A percentile compares a stretch with the other conserved stretches of the same genome.
These are phyloP conservation scores for Porites cylindrica DNA, from an alignment of 92 coral and sea anemone genomes.

Conservation along the genomic window DNA sequence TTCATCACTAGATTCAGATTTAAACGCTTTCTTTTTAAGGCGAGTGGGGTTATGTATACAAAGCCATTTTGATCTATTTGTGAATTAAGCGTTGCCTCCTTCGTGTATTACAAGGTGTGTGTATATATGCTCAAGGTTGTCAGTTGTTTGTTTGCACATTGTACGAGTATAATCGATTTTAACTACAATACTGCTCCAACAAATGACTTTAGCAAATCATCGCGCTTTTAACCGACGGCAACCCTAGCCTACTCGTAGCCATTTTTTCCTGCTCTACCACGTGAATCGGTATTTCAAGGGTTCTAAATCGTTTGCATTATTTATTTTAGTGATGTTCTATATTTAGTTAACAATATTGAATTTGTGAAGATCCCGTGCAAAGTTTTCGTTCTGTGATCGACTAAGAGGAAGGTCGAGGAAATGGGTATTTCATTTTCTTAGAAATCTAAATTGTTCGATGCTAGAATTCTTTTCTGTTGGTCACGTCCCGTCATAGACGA, in stretches of 20 bases:
- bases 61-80: constrained; percentile 12
- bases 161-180: constrained; percentile 6
- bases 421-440: not conserved
- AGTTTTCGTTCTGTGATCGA: not conserved
- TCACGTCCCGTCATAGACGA: constrained; percentile 40
- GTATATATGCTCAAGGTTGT: constrained; percentile 49
- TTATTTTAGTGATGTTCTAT: constrained; percentile 14
- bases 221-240: constrained; percentile 8
- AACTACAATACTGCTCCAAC: not conserved
- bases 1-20: not conserved
- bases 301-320: constrained; percentile 16
- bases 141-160: constrained; percentile 30
- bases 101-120: constrained; percentile 29
- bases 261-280: constrained; percentile 24
- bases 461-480: not conserved
- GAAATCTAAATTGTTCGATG: not conserved
- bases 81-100: constrained; percentile 19
- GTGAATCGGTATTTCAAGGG: constrained; percentile 19
- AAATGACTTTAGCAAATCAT: not conserved
- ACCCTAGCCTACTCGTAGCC: constrained; percentile 18
- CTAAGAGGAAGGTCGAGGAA: not conserved
- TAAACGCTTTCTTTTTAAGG: not conserved
- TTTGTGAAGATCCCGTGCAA: not conserved
- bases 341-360: constrained; percentile 5
- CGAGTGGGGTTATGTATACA: constrained; percentile 37